phyloP scores from a whole-genome alignment of 2,797 vertebrate genomes.

The Malurus splendens region DNA sequence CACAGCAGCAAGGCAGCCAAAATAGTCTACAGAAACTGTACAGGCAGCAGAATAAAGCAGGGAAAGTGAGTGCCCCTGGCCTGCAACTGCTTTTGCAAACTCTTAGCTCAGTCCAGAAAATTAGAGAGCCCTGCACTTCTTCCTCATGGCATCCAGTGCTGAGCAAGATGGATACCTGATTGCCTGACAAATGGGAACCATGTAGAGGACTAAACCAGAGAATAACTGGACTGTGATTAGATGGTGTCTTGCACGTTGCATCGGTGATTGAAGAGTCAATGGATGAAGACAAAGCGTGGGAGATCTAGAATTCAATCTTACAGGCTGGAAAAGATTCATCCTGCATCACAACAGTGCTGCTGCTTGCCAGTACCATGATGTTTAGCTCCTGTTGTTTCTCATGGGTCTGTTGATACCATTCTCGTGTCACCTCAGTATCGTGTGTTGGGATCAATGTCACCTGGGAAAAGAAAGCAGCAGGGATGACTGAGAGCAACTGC shows the following conservation, averaged over 20 bases:
- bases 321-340: conserved; percentile 98
- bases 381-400: conserved; percentile 97
- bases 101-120: conserved; percentile 50
- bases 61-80: conserved; percentile 35
- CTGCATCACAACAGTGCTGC: conserved; percentile 99
- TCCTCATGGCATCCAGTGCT: conserved; percentile 40
- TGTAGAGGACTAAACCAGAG: conserved; percentile 46
- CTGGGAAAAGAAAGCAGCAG: conserved; percentile 69
- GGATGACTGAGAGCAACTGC: conserved; percentile 5
- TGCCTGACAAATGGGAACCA: conserved; percentile 50
- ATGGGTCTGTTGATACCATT: conserved; percentile 98
- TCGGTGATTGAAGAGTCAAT: conserved; percentile 46
- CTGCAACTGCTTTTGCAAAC: conserved; percentile 44
- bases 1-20: conserved; percentile 49
- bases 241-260: conserved; percentile 52
- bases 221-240: conserved; percentile 52
- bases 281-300: conserved; percentile 27
- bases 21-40: conserved; percentile 35
- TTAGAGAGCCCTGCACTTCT: conserved; percentile 22
- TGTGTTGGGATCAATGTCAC: conserved; percentile 98
- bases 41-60: conserved; percentile 40
- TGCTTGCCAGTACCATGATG: conserved; percentile 97
- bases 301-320: conserved; percentile 96
- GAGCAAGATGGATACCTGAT: conserved; percentile 36
- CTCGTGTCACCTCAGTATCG: conserved; percentile 94